These are phyloP conservation scores for Tachina fera DNA, from an alignment of 2,888 invertebrate species.

Conservation along the genomic window DNA sequence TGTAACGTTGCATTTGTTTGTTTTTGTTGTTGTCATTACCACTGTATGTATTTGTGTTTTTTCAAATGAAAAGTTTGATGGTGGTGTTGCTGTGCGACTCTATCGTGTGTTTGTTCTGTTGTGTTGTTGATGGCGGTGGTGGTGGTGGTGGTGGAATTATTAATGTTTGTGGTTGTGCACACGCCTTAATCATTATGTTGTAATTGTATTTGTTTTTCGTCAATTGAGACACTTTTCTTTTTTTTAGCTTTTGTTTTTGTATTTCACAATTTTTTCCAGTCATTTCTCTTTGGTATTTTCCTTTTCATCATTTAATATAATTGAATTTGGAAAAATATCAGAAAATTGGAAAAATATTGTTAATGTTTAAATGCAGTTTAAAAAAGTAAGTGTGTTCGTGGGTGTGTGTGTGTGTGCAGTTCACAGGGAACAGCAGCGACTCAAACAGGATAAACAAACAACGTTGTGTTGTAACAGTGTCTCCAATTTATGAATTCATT, in stretches of 20 bases:
- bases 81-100: constrained; percentile 65
- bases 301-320: constrained; percentile 67
- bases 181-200: constrained; percentile 71
- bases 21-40: constrained; percentile 34
- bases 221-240: constrained; percentile 70
- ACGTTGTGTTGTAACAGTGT: constrained; percentile 72
- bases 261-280: constrained; percentile 41
- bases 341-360: constrained; percentile 71
- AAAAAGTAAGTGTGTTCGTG: background rate
- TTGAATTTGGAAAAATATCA: constrained; percentile 72
- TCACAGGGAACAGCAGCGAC: constrained; percentile 59
- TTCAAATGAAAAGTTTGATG: constrained; percentile 60
- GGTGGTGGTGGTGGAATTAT: constrained; percentile 73
- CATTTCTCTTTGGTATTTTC: constrained; percentile 34
- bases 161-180: constrained; percentile 70
- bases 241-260: constrained; percentile 41
- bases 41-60: constrained; percentile 75
- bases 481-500: constrained; percentile 29
- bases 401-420: constrained; percentile 1
- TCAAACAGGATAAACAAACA: constrained; percentile 61
- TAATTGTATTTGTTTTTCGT: constrained; percentile 71
- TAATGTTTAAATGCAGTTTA: constrained; percentile 55
- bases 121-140: constrained; percentile 69
- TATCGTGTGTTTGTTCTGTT: constrained; percentile 38
- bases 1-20: constrained; percentile 49